Base-by-base conservation (phyloP, 1,140 invertebrate genomes). In the Pachyrhynchus sulphureomaculatus region DNA sequence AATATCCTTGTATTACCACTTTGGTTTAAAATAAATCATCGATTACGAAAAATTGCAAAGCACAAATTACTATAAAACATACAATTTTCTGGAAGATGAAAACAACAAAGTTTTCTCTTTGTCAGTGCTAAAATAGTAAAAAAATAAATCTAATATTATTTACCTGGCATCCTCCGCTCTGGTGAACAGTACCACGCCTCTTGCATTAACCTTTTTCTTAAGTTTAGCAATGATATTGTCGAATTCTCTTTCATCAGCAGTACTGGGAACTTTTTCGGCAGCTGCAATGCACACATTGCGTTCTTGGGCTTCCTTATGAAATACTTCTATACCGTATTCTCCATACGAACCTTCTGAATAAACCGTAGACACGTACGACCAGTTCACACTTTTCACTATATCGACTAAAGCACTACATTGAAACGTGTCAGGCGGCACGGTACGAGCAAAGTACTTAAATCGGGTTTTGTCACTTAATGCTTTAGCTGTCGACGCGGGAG, bases 361-460 rank as follows among this genome's bases (percentile, higher is more conserved):
- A 1, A 92, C 84, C 0, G 88, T 88, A 0, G 88, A 90, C 0
- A 92, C 86, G 69, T 92, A 92, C 0, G 88, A 91, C 91, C 91
- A 93, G 69, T 91, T 90, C 64, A 88, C 84, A 61, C 83, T 81
- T 65, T 84, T 82, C 1, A 93, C 84, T 32, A 92, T 81, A 68
- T 91, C 88, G 10, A 88, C 82, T 66, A 92, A 77, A 0, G 88
- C 89, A 67, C 85, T 83, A 0, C 90, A 90, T 75, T 93, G 91
- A 72, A 87, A 89, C 1, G 82, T 84, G 71, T 92, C 90, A 1
- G 89, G 89, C 1, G 90, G 89, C 3, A 92, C 90, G 2, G 91
- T 90, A 13, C 90, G 74, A 6, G 91, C 81, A 74, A 91, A 92
- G 65, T 89, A 89, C 65, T 88, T 86, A 74, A 89, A 92, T 53